Evolutionary conservation across 2,113 vertebrate species (phyloP).

Genomic region (Microcebus ravelobensis): DNA sequence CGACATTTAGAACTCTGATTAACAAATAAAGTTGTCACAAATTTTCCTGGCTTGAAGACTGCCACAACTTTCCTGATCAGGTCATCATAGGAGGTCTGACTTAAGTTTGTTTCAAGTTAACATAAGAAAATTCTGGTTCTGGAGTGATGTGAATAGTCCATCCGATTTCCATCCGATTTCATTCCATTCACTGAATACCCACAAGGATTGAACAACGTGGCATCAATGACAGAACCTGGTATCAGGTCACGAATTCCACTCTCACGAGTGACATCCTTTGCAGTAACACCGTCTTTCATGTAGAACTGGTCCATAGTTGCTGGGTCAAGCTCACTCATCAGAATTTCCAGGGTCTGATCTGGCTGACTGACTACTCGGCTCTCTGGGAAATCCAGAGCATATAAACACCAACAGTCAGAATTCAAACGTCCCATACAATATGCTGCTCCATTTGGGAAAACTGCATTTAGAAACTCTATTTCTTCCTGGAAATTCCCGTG

Average conservation of each 20-base stretch:
- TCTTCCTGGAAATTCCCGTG: slow-evolving; percentile 99
- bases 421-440: slow-evolving; percentile 99
- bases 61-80: slow-evolving; percentile 96
- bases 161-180: slow-evolving; percentile 99
- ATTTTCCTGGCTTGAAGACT: slow-evolving; percentile 95
- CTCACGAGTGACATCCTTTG: slow-evolving; percentile 99
- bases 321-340: slow-evolving; percentile 99
- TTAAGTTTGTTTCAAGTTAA: slow-evolving; percentile 99
- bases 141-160: slow-evolving; percentile 99
- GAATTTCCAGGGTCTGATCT: slow-evolving; percentile 99
- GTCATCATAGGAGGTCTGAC: slow-evolving; percentile 96
- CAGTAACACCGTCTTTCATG: slow-evolving; percentile 99
- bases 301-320: slow-evolving; percentile 99
- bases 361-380: slow-evolving; percentile 97
- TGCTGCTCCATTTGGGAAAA: slow-evolving; percentile 99
- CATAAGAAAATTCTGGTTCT: slow-evolving; percentile 99
- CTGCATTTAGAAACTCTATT: slow-evolving; percentile 98
- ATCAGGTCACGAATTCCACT: slow-evolving; percentile 99
- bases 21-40: slow-evolving; percentile 89
- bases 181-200: slow-evolving; percentile 99
- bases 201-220: slow-evolving; percentile 99
- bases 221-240: slow-evolving; percentile 99
- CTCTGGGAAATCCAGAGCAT: slow-evolving; percentile 98
- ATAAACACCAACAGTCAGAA: slow-evolving; percentile 99
- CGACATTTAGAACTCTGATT: slow-evolving; percentile 99